Conservation (phyloP, 2,113 vertebrate species). For the human region GRCh38 chr12:16031501-16032000, state of each 20-base stretch:
- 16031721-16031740: neutral
- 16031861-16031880: neutral
- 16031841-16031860: neutral
- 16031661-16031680: neutral
- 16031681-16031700: neutral
- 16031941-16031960: neutral
- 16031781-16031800: neutral
- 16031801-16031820: neutral
- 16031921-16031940: neutral
- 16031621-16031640: neutral
- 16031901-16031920: neutral
- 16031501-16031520: neutral
- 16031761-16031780: neutral
- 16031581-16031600: neutral
- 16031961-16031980: neutral
- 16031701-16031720: neutral
- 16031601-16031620: neutral
- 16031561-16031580: neutral
- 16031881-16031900: neutral
- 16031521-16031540: neutral
- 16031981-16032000: constrained; percentile 24
- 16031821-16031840: neutral
- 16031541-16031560: neutral
- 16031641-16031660: neutral
- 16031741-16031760: neutral